Evolutionary conservation across 2,797 vertebrate species (phyloP).

Genomic region (Lagorchestes hirsutus): DNA sequence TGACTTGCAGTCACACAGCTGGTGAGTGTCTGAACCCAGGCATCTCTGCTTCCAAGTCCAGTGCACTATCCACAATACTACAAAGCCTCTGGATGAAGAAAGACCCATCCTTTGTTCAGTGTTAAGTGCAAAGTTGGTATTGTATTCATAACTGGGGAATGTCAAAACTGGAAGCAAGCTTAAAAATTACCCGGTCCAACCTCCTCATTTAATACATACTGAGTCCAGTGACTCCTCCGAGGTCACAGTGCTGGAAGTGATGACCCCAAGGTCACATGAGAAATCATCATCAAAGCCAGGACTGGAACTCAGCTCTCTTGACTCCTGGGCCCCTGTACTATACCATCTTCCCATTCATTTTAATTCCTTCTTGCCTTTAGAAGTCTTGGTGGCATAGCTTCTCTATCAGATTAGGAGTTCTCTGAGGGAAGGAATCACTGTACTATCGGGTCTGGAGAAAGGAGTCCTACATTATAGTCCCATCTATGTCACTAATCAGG

Average conservation of each 20-base stretch:
- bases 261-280: neutral
- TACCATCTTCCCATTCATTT: neutral
- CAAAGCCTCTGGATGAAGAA: neutral
- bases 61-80: neutral
- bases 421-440: neutral
- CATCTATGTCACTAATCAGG: neutral
- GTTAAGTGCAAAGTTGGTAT: neutral
- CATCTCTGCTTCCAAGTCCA: neutral
- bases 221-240: neutral
- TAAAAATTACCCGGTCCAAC: neutral
- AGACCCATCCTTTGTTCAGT: neutral
- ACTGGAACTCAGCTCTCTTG: slow-evolving; percentile 10
- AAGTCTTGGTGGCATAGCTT: slow-evolving; percentile 8
- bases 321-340: neutral
- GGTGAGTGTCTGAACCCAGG: neutral
- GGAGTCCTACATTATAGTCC: neutral
- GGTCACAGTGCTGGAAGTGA: neutral
- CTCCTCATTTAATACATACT: neutral
- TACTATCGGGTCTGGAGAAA: neutral
- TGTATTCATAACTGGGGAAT: neutral
- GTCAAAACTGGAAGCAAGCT: neutral
- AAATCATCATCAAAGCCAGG: neutral
- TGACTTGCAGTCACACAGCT: neutral
- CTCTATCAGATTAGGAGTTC: neutral
- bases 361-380: slow-evolving; percentile 14